Conservation (phyloP, 2,797 vertebrate genomes). For the Liasis olivaceus region DNA sequence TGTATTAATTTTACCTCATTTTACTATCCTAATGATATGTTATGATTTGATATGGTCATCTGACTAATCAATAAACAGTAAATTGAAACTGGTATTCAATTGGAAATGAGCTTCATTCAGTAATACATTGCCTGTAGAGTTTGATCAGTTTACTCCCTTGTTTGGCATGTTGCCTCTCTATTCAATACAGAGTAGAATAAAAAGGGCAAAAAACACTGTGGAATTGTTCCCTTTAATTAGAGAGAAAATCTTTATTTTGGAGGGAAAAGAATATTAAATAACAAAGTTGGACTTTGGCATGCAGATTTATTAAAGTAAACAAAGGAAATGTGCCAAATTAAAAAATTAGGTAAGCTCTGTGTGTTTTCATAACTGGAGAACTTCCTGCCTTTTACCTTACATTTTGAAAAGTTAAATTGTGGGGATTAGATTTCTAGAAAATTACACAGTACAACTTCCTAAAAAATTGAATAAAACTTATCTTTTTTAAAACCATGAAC, state of each 20-base stretch:
- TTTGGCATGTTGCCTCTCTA: slow-evolving; percentile 9
- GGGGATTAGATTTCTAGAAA: neutral
- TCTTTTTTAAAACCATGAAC: no score
- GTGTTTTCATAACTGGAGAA: neutral
- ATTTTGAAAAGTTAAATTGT: neutral
- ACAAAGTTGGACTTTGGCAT: neutral
- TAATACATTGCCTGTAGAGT: slow-evolving; percentile 18
- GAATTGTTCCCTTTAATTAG: slow-evolving; percentile 15
- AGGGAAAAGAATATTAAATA: slow-evolving; percentile 3
- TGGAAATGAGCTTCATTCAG: slow-evolving; percentile 16
- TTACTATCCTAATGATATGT: no score
- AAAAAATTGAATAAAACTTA: no score
- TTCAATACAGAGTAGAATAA: neutral
- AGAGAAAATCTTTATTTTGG: neutral
- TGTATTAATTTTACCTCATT: no score
- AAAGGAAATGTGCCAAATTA: neutral
- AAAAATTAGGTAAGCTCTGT: neutral
- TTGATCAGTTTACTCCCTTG: slow-evolving; percentile 17
- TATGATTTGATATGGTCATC: no score
- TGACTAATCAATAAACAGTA: no score
- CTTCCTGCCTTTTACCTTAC: neutral
- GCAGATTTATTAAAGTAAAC: neutral
- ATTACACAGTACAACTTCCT: neutral
- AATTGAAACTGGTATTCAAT: no score
- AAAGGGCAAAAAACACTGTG: slow-evolving; percentile 8